A percentile compares a stretch with the other conserved stretches of the same genome.
Evolutionary conservation across 1,140 invertebrate species (phyloP).

Genomic region (Kradibia gibbosae): DNA sequence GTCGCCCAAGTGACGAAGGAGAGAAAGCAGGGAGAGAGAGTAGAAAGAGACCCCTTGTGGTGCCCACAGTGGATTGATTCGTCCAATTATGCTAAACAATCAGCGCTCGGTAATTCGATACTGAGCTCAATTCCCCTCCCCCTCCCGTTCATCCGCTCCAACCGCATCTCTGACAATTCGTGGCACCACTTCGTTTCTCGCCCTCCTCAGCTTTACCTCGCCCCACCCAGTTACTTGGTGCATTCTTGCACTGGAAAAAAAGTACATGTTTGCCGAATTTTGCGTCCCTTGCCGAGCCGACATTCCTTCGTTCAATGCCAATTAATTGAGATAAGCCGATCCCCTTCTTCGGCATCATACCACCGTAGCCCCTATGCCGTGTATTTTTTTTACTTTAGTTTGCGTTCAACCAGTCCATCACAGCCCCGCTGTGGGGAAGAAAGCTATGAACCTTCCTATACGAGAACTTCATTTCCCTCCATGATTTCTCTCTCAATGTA

Average conservation of each 20-base stretch:
- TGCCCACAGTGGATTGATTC: conserved; percentile 58
- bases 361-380: no score
- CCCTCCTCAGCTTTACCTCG: not conserved
- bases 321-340: conserved; percentile 28
- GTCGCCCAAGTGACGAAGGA: not conserved
- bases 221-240: no score
- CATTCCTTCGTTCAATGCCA: not conserved
- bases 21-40: conserved; percentile 22
- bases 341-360: not conserved
- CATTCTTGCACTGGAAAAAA: not conserved
- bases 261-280: no score
- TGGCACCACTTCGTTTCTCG: no score
- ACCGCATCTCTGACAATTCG: no score
- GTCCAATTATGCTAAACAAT: conserved; percentile 69
- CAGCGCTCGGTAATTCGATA: conserved; percentile 42
- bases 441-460: no score
- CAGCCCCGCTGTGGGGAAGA: no score
- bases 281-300: no score
- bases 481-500: no score
- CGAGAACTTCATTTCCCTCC: no score
- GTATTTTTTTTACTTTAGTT: no score
- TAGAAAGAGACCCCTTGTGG: conserved; percentile 52
- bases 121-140: not conserved
- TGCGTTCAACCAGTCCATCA: no score
- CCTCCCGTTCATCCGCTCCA: not conserved